phyloP scores from a whole-genome alignment of 2,888 invertebrate genomes.

The Disparrhopalites patrizii region DNA sequence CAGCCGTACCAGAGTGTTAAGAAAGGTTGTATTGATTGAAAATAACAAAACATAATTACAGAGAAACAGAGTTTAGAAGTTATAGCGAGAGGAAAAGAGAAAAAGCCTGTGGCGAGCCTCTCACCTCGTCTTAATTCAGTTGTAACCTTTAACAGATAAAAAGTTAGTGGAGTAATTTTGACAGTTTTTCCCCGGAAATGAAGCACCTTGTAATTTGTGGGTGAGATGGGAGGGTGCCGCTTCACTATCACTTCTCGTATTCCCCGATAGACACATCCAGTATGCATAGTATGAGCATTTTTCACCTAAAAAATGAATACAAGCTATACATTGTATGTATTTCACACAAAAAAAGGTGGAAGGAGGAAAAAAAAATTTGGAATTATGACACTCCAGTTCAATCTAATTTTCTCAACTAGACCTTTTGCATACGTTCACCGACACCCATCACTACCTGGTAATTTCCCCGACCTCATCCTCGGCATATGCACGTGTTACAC shows the following conservation, averaged over 20 bases:
- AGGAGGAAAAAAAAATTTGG: too few species aligned
- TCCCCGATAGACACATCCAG: neutral
- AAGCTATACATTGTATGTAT: conserved; percentile 2
- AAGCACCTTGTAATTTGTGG: conserved; percentile 37
- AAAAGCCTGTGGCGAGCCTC: neutral
- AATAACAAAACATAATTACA: neutral
- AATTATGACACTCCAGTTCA: conserved; percentile 10
- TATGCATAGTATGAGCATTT: too few species aligned
- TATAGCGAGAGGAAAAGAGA: neutral
- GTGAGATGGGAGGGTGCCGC: conserved; percentile 32
- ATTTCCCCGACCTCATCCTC: neutral
- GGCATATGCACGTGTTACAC: too few species aligned
- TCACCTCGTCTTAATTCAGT: conserved; percentile 31
- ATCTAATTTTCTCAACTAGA: conserved; percentile 17
- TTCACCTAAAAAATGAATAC: too few species aligned
- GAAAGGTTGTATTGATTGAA: conserved; percentile 8
- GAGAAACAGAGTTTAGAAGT: neutral
- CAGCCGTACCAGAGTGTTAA: too few species aligned
- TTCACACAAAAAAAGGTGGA: too few species aligned
- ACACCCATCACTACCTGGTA: conserved; percentile 10
- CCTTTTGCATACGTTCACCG: neutral
- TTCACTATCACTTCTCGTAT: conserved; percentile 15
- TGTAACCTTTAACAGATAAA: conserved; percentile 28
- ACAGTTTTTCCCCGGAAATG: conserved; percentile 40
- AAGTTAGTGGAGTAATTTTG: conserved; percentile 35